A percentile compares a stretch with the other conserved stretches of the same genome.
phyloP scores from a whole-genome alignment of 1,140 invertebrate genomes.

The Eurosta solidaginis region DNA sequence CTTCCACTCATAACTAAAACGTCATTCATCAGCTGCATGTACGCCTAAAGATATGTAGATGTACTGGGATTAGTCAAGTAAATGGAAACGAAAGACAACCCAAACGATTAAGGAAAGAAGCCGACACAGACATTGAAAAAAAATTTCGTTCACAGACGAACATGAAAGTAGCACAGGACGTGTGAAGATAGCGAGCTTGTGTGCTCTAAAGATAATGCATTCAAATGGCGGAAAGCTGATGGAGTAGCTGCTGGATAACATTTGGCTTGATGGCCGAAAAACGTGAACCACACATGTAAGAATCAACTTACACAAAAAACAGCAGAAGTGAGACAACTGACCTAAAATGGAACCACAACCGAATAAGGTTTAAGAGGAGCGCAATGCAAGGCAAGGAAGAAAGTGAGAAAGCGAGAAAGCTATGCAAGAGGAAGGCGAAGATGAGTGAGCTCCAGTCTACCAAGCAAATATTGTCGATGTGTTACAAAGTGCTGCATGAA shows the following conservation, averaged over 20 bases:
- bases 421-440: neutral
- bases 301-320: constrained; percentile 11
- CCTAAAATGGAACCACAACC: neutral
- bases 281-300: constrained; percentile 24
- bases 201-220: neutral
- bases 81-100: neutral
- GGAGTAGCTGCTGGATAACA: constrained; percentile 6
- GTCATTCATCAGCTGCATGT: neutral
- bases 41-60: neutral
- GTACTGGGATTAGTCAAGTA: neutral
- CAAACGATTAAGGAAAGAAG: neutral
- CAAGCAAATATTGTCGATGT: neutral
- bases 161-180: neutral
- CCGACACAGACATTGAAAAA: neutral
- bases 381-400: too few relatives aligned
- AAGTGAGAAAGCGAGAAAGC: neutral
- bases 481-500: neutral
- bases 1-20: neutral
- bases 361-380: too few relatives aligned
- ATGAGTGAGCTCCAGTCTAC: neutral
- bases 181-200: neutral
- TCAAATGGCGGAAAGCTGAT: neutral
- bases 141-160: neutral
- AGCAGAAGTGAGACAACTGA: neutral
- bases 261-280: constrained; percentile 31